A percentile compares a stretch with the other conserved stretches of the same genome.
These are phyloP conservation scores for Trissolcus basalis DNA, from an alignment of 1,140 invertebrate genomes.

Conservation along the genomic window DNA sequence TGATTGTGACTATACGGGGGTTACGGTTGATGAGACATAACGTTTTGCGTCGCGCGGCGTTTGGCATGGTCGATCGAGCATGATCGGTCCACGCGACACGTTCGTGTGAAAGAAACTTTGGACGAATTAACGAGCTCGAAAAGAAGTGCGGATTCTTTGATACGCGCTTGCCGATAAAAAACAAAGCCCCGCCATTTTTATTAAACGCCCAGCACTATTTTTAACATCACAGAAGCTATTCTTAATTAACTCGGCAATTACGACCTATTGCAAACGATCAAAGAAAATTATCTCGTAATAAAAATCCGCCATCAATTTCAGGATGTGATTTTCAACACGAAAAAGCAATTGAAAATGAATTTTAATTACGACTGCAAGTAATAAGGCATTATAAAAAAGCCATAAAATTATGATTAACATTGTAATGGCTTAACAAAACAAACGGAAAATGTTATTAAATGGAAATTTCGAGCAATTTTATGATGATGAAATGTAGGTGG, in stretches of 20 bases:
- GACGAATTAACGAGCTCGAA: slow-evolving; percentile 57
- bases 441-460: neutral
- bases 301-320: slow-evolving; percentile 37
- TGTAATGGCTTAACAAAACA: slow-evolving; percentile 4
- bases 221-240: slow-evolving; percentile 11
- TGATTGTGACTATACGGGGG: slow-evolving; percentile 48
- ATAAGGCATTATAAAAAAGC: neutral
- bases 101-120: slow-evolving; percentile 53
- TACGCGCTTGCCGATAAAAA: slow-evolving; percentile 38
- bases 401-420: neutral
- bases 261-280: slow-evolving; percentile 17
- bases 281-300: slow-evolving; percentile 21
- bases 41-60: slow-evolving; percentile 45
- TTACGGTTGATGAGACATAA: slow-evolving; percentile 47
- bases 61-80: slow-evolving; percentile 57
- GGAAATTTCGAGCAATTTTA: slow-evolving; percentile 33
- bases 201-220: slow-evolving; percentile 21
- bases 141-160: slow-evolving; percentile 54
- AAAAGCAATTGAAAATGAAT: neutral
- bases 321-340: neutral
- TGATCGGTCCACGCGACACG: slow-evolving; percentile 59
- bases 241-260: slow-evolving; percentile 41
- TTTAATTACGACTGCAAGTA: neutral
- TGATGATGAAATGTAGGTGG: slow-evolving; percentile 17
- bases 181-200: slow-evolving; percentile 24